Evolutionary conservation across 2,888 invertebrate species (phyloP).

Genomic region (Lymantria dispar): DNA sequence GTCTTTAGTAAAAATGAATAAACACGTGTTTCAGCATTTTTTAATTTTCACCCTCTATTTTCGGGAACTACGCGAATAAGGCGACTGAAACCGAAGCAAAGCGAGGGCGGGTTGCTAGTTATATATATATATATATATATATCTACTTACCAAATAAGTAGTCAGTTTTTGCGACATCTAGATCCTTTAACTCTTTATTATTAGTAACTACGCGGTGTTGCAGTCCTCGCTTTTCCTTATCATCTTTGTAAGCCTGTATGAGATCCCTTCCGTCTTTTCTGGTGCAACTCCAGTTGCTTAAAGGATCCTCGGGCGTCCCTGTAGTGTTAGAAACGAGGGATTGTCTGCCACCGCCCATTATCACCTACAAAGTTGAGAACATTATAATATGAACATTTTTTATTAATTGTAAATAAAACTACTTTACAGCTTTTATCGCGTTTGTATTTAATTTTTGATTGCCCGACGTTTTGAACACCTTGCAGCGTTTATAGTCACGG

Average conservation of each 20-base stretch:
- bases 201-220: constrained; percentile 85
- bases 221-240: constrained; percentile 78
- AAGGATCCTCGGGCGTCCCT: constrained; percentile 79
- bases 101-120: too few species aligned
- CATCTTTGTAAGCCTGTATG: constrained; percentile 85
- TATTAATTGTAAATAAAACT: too few species aligned
- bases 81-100: too few species aligned
- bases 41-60: too few species aligned
- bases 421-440: too few species aligned
- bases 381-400: too few species aligned
- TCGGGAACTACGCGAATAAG: too few species aligned
- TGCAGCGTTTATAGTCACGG: too few species aligned
- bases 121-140: background rate
- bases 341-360: constrained; percentile 94
- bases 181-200: constrained; percentile 83
- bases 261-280: constrained; percentile 90
- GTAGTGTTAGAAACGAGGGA: constrained; percentile 83
- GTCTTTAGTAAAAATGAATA: too few species aligned
- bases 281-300: constrained; percentile 85
- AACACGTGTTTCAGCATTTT: too few species aligned
- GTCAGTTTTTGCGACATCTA: constrained; percentile 85
- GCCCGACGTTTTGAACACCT: too few species aligned
- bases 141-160: constrained; percentile 90
- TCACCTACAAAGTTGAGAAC: constrained; percentile 78
- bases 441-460: too few species aligned